Base-by-base conservation (phyloP, 2,113 vertebrate genomes). In the Verasper variegatus region DNA sequence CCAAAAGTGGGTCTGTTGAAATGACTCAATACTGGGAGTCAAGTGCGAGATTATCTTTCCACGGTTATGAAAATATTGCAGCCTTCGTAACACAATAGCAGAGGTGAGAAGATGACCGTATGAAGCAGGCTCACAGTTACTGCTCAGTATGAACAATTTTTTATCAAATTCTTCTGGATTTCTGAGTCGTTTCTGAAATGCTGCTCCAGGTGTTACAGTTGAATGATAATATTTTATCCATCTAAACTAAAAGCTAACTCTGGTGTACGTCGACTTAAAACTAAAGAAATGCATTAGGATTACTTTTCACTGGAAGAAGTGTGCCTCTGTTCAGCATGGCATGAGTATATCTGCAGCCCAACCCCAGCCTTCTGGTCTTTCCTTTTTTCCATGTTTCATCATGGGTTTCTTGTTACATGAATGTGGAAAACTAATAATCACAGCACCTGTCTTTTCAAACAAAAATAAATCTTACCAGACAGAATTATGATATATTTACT, bases 11-110 rank as follows among this genome's bases (percentile, higher is more conserved):
- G 95, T 95, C 96, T 94, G 96, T 96, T 97, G 96, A 98, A 97
- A 98, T 96, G 96, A 96, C 96, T 98, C 95, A 95, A 97, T 97
- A 97, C 96, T 95, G 94, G 95, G 96, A 98, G 96, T 97, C 96
- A 97, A 98, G 95, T 96, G 95, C 95, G 93, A 98, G 96, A 97
- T 97, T 96, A 97, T 97, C 95, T 97, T 96, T 96, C 95, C 93
- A 92, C 93, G 93, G 94, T 96, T 92, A 96, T 97, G 95, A 98
- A 97, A 97, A 95, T 95, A 96, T 96, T 92, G 94, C 94, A 93
- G 93, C 91, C 47, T 59, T 94, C 67, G 91, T 92, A 92, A 93
- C 92, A 92, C 91, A 92, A 94, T 93, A 93, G 72, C 72, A 85
- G 84, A 93, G 86, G 88, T 87, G 88, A 93, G 90, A 93, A 90